phyloP scores from a whole-genome alignment of 2,797 vertebrate species.

The Selene dorsalis region DNA sequence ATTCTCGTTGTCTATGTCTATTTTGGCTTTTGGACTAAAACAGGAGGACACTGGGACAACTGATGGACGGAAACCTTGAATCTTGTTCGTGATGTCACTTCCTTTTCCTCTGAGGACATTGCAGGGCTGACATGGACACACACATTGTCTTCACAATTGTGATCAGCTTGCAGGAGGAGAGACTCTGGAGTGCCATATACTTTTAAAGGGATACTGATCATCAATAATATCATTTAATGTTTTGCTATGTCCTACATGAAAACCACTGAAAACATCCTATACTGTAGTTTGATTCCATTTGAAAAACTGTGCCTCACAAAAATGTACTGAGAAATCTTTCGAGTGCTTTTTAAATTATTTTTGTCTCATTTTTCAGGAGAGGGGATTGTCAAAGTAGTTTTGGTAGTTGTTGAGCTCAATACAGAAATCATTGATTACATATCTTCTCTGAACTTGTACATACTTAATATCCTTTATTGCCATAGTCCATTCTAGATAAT shows the following conservation, averaged over 20 bases:
- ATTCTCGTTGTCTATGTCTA: slow-evolving; percentile 41
- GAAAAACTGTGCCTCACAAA: slow-evolving; percentile 76
- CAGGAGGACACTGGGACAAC: slow-evolving; percentile 50
- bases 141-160: slow-evolving; percentile 26
- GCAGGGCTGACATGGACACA: slow-evolving; percentile 55
- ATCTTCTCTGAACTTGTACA: slow-evolving; percentile 77
- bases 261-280: slow-evolving; percentile 84
- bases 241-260: slow-evolving; percentile 75
- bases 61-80: slow-evolving; percentile 56
- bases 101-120: slow-evolving; percentile 59
- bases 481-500: slow-evolving; percentile 83
- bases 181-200: slow-evolving; percentile 75
- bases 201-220: slow-evolving; percentile 83
- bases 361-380: slow-evolving; percentile 64
- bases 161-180: slow-evolving; percentile 55
- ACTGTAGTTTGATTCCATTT: slow-evolving; percentile 85
- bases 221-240: slow-evolving; percentile 63
- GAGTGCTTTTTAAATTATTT: slow-evolving; percentile 84
- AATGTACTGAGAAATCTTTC: slow-evolving; percentile 79
- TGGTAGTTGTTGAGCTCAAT: slow-evolving; percentile 68
- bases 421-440: slow-evolving; percentile 70
- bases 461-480: slow-evolving; percentile 79
- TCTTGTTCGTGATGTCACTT: slow-evolving; percentile 43
- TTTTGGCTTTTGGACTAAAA: slow-evolving; percentile 44
- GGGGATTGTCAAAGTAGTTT: slow-evolving; percentile 66